phyloP scores from a whole-genome alignment of 2,888 invertebrate genomes.

The Cephus rjabovi region DNA sequence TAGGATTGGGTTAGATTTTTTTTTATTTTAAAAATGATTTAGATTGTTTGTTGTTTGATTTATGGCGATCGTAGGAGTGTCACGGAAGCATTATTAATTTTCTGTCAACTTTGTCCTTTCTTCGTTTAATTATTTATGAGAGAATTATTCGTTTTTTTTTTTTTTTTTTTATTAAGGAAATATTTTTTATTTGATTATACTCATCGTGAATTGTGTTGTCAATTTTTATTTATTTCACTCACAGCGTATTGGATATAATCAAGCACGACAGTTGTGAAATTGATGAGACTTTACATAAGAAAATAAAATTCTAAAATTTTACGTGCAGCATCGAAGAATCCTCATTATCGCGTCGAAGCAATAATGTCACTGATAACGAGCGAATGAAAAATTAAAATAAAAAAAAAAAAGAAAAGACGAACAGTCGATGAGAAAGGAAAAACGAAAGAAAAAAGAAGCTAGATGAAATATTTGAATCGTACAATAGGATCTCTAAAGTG shows the following conservation, averaged over 20 bases:
- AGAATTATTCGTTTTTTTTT: conserved; percentile 12
- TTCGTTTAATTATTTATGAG: conserved; percentile 11
- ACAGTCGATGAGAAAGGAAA: neutral
- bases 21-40: too few species aligned
- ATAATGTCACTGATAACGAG: neutral
- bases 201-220: too few species aligned
- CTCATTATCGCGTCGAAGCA: neutral
- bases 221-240: too few species aligned
- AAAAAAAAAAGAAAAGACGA: neutral
- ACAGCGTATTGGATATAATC: too few species aligned
- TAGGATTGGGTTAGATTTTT: neutral
- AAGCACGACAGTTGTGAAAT: too few species aligned
- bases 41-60: too few species aligned
- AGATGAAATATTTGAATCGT: neutral
- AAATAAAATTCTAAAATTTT: too few species aligned
- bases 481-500: neutral
- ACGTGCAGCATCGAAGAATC: too few species aligned
- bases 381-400: neutral
- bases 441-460: neutral
- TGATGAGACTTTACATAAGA: too few species aligned
- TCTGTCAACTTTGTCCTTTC: neutral
- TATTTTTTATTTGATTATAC: neutral
- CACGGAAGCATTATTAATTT: too few species aligned
- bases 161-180: conserved; percentile 8
- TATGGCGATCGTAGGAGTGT: too few species aligned